These are phyloP conservation scores for Heterohyrax brucei DNA, from an alignment of 2,797 vertebrate species.

Conservation along the genomic window DNA sequence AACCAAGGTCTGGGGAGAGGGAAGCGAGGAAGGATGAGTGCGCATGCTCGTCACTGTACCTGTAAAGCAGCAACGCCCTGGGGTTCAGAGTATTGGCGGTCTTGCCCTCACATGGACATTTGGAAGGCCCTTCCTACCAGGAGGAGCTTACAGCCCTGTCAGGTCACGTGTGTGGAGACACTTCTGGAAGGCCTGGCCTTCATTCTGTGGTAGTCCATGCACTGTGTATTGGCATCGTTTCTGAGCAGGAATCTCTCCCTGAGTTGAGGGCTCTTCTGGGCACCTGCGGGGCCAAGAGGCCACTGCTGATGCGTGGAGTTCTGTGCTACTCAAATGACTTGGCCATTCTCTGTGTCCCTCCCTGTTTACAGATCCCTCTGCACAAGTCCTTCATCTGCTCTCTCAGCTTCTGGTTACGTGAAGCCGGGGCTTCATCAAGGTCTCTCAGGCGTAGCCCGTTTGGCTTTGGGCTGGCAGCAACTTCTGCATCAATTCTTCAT, in stretches of 20 bases:
- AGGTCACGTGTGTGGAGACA: not conserved
- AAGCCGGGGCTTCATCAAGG: not conserved
- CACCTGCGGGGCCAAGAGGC: not conserved
- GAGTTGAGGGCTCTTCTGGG: not conserved
- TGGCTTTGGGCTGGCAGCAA: not conserved
- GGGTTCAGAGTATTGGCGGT: not conserved
- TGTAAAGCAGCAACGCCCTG: fast-evolving
- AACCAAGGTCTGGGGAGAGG: conserved; percentile 35
- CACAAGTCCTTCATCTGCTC: not conserved
- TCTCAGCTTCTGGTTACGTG: not conserved
- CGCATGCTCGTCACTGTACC: fast-evolving
- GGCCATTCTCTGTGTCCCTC: not conserved
- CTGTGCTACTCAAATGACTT: not conserved
- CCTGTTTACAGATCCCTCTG: not conserved
- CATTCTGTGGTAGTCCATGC: not conserved
- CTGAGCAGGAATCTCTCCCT: not conserved
- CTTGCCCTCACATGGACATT: fast-evolving
- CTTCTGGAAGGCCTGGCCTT: not conserved
- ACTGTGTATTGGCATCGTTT: not conserved
- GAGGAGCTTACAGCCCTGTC: not conserved
- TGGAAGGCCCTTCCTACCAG: not conserved
- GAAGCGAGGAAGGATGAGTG: not conserved
- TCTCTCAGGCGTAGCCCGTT: fast-evolving
- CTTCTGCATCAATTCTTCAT: not conserved
- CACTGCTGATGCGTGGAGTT: fast-evolving